Percentiles rank a stretch among this genome's conserved stretches.
Conservation (phyloP, 1,140 invertebrate genomes). For the Drosophila kohkoa region DNA sequence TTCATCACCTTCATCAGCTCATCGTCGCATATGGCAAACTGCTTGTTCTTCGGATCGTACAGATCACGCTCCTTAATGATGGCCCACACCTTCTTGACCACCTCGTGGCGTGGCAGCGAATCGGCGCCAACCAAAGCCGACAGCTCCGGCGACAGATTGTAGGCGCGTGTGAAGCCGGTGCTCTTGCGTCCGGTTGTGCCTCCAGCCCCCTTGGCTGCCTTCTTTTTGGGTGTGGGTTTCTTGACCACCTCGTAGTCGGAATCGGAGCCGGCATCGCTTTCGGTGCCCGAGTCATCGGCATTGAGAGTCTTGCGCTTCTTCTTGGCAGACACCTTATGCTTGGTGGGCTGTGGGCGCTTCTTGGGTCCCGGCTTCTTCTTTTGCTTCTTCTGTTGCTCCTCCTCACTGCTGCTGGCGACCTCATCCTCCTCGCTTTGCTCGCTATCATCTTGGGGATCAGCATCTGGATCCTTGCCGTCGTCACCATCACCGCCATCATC, state of each 20-base stretch:
- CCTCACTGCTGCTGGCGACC: slow-evolving; percentile 85
- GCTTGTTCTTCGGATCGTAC: slow-evolving; percentile 97
- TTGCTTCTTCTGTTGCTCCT: slow-evolving; percentile 56
- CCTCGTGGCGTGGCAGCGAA: slow-evolving; percentile 94
- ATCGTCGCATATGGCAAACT: slow-evolving; percentile 97
- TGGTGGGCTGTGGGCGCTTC: slow-evolving; percentile 84
- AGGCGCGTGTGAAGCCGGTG: slow-evolving; percentile 92
- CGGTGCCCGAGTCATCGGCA: slow-evolving; percentile 87
- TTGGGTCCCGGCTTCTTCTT: slow-evolving; percentile 84
- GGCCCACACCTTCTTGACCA: slow-evolving; percentile 96
- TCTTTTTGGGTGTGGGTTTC: slow-evolving; percentile 84
- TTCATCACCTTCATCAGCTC: slow-evolving; percentile 95
- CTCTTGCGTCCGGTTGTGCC: slow-evolving; percentile 85
- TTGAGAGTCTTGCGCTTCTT: slow-evolving; percentile 86
- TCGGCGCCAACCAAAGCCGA: slow-evolving; percentile 94
- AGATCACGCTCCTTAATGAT: slow-evolving; percentile 97
- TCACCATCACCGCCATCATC: slow-evolving; percentile 86
- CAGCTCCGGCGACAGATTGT: slow-evolving; percentile 94
- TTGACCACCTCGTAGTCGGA: slow-evolving; percentile 91
- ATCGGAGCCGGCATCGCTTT: slow-evolving; percentile 91
- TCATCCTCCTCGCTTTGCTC: slow-evolving; percentile 85
- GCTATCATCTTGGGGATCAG: slow-evolving; percentile 87
- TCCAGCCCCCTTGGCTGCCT: slow-evolving; percentile 75
- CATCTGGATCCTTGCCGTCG: slow-evolving; percentile 85
- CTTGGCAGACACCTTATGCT: slow-evolving; percentile 84